phyloP scores from a whole-genome alignment of 1,140 invertebrate species.

The Aphelenchoides fujianensis region DNA sequence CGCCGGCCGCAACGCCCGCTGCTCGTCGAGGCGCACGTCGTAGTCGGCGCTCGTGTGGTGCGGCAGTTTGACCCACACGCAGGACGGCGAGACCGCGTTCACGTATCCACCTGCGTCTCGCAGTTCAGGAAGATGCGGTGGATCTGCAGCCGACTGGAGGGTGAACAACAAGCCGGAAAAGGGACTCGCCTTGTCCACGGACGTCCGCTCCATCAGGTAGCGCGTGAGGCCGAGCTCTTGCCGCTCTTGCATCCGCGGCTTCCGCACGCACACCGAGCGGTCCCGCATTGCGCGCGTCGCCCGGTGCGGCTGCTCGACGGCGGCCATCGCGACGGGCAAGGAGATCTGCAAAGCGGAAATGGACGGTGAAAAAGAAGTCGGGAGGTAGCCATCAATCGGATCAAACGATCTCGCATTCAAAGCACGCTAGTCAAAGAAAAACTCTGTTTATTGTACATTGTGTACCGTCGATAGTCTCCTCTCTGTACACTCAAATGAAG shows the following conservation, averaged over 20 bases:
- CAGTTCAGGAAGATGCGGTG: conserved; percentile 20
- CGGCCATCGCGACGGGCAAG: no score
- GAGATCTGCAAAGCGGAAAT: no score
- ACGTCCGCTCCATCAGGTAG: no score
- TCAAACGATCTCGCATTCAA: no score
- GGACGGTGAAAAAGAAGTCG: no score
- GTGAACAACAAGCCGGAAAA: not conserved
- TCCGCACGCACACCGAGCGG: not conserved
- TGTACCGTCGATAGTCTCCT: no score
- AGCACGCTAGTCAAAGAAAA: no score
- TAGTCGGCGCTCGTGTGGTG: not conserved
- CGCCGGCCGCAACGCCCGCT: no score
- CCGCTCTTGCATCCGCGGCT: not conserved
- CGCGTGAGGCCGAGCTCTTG: not conserved
- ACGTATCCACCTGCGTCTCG: conserved; percentile 11
- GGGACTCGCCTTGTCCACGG: no score
- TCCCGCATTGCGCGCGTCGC: not conserved
- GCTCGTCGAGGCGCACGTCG: not conserved
- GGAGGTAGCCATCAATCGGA: no score
- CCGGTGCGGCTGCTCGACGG: not conserved
- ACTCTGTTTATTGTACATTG: no score
- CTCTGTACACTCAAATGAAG: not conserved
- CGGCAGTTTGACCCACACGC: not conserved
- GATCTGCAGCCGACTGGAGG: conserved; percentile 5
- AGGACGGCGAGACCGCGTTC: not conserved